These are phyloP conservation scores for Drosophila ochracea DNA, from an alignment of 2,888 invertebrate genomes.

Conservation along the genomic window DNA sequence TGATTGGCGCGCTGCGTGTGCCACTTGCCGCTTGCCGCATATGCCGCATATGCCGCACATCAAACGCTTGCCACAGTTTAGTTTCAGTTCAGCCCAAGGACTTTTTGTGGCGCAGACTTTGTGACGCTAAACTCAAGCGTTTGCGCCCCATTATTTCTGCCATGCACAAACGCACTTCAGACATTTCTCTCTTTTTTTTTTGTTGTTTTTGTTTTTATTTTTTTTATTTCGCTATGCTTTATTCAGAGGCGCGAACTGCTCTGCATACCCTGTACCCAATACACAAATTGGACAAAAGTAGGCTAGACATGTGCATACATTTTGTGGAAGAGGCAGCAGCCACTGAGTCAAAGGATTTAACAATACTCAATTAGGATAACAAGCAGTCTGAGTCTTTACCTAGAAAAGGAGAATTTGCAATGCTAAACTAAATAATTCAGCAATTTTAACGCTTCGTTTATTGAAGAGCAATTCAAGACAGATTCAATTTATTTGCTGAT, in stretches of 20 bases:
- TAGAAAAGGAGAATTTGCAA: background rate
- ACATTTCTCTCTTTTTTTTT: conserved; percentile 33
- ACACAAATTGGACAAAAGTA: background rate
- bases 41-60: conserved; percentile 3
- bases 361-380: conserved; percentile 6
- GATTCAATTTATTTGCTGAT: background rate
- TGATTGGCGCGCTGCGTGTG: conserved; percentile 74
- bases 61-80: conserved; percentile 18
- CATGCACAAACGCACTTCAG: conserved; percentile 77
- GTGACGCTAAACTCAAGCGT: conserved; percentile 65
- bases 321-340: background rate
- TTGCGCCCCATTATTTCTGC: conserved; percentile 67
- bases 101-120: conserved; percentile 71
- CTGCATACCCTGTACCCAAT: conserved; percentile 16
- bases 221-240: conserved; percentile 36
- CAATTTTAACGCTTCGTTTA: background rate
- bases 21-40: conserved; percentile 31
- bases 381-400: conserved; percentile 1
- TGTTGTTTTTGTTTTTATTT: conserved; percentile 16
- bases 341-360: background rate
- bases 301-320: background rate
- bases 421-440: background rate
- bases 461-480: background rate
- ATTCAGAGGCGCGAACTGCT: conserved; percentile 44
- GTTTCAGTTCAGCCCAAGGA: conserved; percentile 37